phyloP scores from a whole-genome alignment of 2,888 invertebrate genomes.

The Clusia tigrina region DNA sequence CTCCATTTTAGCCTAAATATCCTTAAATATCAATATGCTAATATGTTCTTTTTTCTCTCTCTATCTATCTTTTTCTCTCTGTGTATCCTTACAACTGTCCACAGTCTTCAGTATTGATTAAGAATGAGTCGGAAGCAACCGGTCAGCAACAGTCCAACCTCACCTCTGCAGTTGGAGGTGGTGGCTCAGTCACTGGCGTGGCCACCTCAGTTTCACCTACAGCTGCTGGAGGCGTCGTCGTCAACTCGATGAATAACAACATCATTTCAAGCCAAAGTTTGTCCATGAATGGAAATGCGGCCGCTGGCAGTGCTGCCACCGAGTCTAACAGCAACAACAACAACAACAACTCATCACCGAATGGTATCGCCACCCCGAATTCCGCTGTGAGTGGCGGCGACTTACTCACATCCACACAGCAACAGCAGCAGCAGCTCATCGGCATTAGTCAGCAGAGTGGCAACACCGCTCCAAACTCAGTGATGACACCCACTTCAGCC shows the following conservation, averaged over 20 bases:
- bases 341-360: conserved; percentile 26
- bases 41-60: conserved; percentile 36
- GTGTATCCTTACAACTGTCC: conserved; percentile 26
- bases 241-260: conserved; percentile 38
- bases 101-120: conserved; percentile 63
- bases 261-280: conserved; percentile 41
- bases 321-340: conserved; percentile 38
- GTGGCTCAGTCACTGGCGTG: conserved; percentile 48
- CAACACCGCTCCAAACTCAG: conserved; percentile 44
- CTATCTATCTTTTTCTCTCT: no score
- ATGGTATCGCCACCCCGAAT: conserved; percentile 27
- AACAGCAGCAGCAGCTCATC: conserved; percentile 39
- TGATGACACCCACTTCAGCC: conserved; percentile 51
- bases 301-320: conserved; percentile 36
- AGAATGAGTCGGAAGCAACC: conserved; percentile 68
- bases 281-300: conserved; percentile 39
- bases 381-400: conserved; percentile 28
- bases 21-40: no score
- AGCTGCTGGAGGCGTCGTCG: conserved; percentile 34
- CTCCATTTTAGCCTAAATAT: no score
- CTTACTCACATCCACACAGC: conserved; percentile 36
- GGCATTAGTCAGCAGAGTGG: conserved; percentile 40
- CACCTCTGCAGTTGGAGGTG: conserved; percentile 33
- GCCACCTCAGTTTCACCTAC: conserved; percentile 50
- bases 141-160: conserved; percentile 46